These are phyloP conservation scores for Pristionchus mayeri DNA, from an alignment of 2,888 invertebrate species.

Conservation along the genomic window DNA sequence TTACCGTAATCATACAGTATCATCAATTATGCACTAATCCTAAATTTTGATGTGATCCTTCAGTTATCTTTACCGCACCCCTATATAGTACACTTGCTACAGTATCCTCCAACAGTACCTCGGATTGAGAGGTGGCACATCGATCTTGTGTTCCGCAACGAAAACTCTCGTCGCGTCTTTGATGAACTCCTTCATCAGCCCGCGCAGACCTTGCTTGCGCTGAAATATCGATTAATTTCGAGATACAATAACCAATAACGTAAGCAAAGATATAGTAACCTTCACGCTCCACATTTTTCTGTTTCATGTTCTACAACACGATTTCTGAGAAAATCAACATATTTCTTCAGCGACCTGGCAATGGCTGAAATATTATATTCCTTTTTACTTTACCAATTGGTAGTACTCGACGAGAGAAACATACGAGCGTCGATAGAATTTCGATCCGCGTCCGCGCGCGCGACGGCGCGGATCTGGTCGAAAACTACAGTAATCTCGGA, in stretches of 20 bases:
- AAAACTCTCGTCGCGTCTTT: conserved; percentile 73
- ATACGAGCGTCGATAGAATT: no score
- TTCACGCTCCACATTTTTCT: no score
- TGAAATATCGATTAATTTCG: conserved; percentile 32
- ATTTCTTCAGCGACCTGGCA: no score
- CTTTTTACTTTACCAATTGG: no score
- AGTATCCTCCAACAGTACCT: background rate
- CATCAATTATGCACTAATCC: background rate
- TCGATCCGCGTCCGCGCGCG: no score
- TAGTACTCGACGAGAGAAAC: no score
- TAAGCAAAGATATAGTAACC: background rate
- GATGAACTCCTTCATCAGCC: conserved; percentile 71
- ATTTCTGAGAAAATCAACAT: no score
- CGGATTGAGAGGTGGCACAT: conserved; percentile 55
- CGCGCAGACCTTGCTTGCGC: conserved; percentile 66
- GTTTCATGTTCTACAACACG: no score
- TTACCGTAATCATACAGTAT: background rate
- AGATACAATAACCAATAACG: background rate
- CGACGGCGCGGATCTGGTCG: no score
- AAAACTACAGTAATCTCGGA: no score
- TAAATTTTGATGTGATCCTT: background rate
- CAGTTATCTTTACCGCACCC: background rate
- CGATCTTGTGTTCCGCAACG: conserved; percentile 52
- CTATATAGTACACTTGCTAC: background rate
- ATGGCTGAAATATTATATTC: no score